phyloP scores from a whole-genome alignment of 2,797 vertebrate species.

The Danionella dracula region DNA sequence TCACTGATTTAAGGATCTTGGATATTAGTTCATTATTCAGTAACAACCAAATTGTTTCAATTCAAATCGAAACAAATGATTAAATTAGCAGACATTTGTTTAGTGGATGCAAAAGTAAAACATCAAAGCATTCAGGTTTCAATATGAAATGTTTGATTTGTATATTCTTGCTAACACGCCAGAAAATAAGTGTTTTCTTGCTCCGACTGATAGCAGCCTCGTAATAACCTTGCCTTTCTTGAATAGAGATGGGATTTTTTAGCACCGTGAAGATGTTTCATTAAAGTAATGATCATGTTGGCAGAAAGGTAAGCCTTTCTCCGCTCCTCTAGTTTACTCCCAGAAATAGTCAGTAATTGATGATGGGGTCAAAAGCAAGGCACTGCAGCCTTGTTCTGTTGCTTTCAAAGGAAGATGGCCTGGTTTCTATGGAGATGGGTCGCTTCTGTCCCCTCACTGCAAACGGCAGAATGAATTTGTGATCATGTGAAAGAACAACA shows the following conservation, averaged over 20 bases:
- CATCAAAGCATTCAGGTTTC: background rate
- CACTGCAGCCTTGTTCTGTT: background rate
- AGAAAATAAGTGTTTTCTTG: background rate
- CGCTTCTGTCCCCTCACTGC: background rate
- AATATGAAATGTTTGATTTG: background rate
- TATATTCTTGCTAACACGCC: background rate
- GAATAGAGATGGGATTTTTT: slow-evolving; percentile 1
- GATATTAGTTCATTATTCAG: no score
- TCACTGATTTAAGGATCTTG: no score
- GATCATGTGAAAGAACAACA: background rate
- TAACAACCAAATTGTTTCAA: no score
- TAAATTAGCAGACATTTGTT: no score
- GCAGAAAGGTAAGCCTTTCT: slow-evolving; percentile 13
- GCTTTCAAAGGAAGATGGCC: slow-evolving; percentile 18
- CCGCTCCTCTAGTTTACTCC: slow-evolving; percentile 14
- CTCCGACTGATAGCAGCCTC: background rate
- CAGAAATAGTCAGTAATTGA: slow-evolving; percentile 16
- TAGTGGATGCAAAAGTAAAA: background rate
- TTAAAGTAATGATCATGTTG: slow-evolving; percentile 23
- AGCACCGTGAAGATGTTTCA: slow-evolving; percentile 15
- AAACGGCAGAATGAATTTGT: slow-evolving; percentile 7
- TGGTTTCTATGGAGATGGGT: slow-evolving; percentile 30
- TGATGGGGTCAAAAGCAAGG: slow-evolving; percentile 1
- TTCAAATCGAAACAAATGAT: no score
- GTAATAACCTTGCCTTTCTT: slow-evolving; percentile 19